Evolutionary conservation across 2,888 invertebrate species (phyloP).

Genomic region (Tiliacea citrago): DNA sequence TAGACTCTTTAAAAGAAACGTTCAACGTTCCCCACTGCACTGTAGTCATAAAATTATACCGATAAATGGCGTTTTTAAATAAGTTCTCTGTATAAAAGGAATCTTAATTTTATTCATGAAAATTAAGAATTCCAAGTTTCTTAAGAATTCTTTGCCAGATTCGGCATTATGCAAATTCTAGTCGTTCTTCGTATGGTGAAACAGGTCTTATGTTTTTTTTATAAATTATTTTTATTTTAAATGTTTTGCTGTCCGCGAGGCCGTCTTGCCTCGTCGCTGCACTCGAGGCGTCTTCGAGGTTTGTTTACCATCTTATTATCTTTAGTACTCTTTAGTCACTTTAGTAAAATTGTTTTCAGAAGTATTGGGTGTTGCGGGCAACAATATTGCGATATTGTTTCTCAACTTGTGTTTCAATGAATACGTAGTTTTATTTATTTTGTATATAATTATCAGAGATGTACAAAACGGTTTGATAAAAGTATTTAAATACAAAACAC

Average conservation of each 20-base stretch:
- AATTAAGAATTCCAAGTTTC: neutral
- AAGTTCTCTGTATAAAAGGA: neutral
- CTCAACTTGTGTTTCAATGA: neutral
- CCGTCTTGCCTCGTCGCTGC: conserved; percentile 54
- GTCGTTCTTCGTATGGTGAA: neutral
- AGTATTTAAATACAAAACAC: too few relatives aligned
- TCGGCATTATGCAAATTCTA: neutral
- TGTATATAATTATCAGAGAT: neutral
- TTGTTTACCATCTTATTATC: conserved; percentile 9
- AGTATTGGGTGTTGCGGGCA: neutral
- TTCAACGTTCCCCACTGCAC: too few relatives aligned
- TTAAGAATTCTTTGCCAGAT: too few relatives aligned
- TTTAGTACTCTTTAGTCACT: neutral
- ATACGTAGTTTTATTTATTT: neutral
- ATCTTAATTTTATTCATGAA: neutral
- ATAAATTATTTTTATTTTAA: neutral
- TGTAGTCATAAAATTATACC: too few relatives aligned
- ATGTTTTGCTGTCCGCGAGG: conserved; percentile 19
- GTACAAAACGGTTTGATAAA: too few relatives aligned
- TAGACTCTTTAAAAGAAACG: neutral
- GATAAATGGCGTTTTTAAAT: too few relatives aligned
- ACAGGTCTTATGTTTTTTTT: conserved; percentile 13
- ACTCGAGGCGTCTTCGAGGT: conserved; percentile 54
- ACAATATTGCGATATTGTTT: neutral
- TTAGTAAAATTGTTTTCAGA: neutral